Conservation (phyloP, 2,113 vertebrate genomes). For the Rhabdomys dilectus region DNA sequence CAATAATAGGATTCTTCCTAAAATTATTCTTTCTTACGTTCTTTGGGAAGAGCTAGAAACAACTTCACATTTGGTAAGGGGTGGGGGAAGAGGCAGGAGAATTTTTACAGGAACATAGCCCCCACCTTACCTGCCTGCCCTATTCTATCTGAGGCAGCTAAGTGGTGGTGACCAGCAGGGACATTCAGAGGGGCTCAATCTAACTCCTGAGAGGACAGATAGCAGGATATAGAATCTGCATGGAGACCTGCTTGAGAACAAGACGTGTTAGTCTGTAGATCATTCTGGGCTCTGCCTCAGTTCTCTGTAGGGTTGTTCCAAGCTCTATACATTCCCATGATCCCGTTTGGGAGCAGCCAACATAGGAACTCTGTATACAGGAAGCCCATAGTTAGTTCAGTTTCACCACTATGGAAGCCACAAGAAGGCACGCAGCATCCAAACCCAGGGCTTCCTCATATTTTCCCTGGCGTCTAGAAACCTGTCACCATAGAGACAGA, state of each 20-base stretch:
- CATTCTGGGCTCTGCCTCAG: neutral
- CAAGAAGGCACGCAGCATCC: neutral
- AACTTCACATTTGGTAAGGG: neutral
- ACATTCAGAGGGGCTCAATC: neutral
- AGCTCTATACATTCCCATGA: neutral
- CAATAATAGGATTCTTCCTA: neutral
- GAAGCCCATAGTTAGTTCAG: neutral
- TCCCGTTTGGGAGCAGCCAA: neutral
- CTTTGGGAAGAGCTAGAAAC: neutral
- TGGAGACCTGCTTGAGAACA: neutral
- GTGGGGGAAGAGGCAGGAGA: neutral
- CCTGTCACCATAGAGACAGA: neutral
- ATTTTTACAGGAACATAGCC: neutral
- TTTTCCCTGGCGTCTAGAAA: neutral
- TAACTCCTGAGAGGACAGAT: neutral
- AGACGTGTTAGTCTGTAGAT: too few species aligned
- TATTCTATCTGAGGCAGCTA: too few species aligned
- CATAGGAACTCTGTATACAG: neutral
- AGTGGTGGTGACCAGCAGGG: neutral
- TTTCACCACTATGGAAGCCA: neutral
- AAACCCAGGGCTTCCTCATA: neutral
- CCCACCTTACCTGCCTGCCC: too few species aligned
- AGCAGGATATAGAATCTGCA: neutral
- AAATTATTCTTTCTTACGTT: neutral
- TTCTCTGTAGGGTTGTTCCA: neutral